A percentile compares a stretch with the other conserved stretches of the same genome.
Evolutionary conservation across 2,113 vertebrate genomes (phyloP).

Genomic region (Panthera tigris): DNA sequence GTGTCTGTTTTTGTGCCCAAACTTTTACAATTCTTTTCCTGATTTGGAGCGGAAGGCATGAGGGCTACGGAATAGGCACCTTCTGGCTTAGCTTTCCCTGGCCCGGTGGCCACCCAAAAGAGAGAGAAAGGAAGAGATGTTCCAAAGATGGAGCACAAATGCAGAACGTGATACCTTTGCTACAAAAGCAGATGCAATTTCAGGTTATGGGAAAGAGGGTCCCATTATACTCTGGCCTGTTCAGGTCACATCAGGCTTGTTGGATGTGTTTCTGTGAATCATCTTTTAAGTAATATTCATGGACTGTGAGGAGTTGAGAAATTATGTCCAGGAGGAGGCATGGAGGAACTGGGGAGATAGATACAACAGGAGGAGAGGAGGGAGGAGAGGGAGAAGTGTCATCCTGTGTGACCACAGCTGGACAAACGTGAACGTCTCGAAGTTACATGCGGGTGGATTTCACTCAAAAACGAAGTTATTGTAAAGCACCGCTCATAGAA

Average conservation of each 20-base stretch:
- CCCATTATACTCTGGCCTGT: neutral
- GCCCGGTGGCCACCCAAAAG: neutral
- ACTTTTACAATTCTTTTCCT: neutral
- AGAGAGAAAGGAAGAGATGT: neutral
- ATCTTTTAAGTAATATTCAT: neutral
- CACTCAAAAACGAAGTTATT: neutral
- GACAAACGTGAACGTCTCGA: neutral
- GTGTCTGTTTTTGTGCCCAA: too few species aligned
- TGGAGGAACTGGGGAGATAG: neutral
- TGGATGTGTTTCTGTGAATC: neutral
- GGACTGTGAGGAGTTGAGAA: neutral
- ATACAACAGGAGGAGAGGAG: neutral
- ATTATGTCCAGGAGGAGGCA: neutral
- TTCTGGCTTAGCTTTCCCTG: neutral
- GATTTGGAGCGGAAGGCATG: neutral
- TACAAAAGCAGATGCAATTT: neutral
- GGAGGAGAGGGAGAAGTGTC: neutral
- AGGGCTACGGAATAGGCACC: neutral
- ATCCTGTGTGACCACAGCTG: fast-evolving
- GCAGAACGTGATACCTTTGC: neutral
- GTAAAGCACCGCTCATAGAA: neutral
- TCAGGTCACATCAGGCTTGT: neutral
- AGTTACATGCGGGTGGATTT: neutral
- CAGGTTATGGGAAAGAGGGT: neutral
- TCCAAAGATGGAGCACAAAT: neutral